Evolutionary conservation across 1,140 invertebrate genomes (phyloP), one percentile per base, ranked within the genome.

Genomic region (Sitobion miscanthi): DNA sequence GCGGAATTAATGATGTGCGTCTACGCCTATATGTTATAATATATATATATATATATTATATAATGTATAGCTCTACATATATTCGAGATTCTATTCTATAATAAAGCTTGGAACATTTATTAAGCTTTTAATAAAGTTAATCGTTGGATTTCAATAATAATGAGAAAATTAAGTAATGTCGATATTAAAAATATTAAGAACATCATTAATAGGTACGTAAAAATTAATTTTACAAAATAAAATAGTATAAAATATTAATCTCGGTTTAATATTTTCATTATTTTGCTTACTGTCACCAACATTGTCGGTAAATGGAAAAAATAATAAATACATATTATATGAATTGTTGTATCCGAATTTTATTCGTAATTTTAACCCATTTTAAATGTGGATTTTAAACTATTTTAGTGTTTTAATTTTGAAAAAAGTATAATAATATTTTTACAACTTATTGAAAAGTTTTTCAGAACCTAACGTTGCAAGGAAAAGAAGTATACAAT

Each of bases 61-160:
- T 30, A 77, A 69, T 77, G n/a, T 77, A 77, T n/a, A 42, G 9
- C 45, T 14, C 45, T 30, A 83, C 21, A 45, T 77, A 82, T 92
- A 92, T 92, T 35, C 35, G 35, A 35, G 69, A 83, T 49, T 52
- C 45, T 83, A 45, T 90, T 90, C 38, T 83, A 47, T 49, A 77
- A 91, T 91, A 47, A 82, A 35, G 38, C n/a, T 38, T 83, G 69
- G 69, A 83, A 92, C 45, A 77, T 92, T 90, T 90, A 45, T 90
- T 42, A 25, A 62, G 35, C 49, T 57, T 57, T 90, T 90, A 62
- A 69, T 90, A 45, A 90, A 42, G 7, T 38, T 35, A 8, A 89
- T 89, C 38, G 52, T 89, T 38, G 21, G 11, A 42, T 57, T 57
- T 57, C 23, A 89, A 49, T 49, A n/a, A 20, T 49, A 54, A 57